Evolutionary conservation across 92 coral and sea anemone genomes (phyloP), one percentile per base, ranked within the genome.

Genomic region (Siderastrea siderea): DNA sequence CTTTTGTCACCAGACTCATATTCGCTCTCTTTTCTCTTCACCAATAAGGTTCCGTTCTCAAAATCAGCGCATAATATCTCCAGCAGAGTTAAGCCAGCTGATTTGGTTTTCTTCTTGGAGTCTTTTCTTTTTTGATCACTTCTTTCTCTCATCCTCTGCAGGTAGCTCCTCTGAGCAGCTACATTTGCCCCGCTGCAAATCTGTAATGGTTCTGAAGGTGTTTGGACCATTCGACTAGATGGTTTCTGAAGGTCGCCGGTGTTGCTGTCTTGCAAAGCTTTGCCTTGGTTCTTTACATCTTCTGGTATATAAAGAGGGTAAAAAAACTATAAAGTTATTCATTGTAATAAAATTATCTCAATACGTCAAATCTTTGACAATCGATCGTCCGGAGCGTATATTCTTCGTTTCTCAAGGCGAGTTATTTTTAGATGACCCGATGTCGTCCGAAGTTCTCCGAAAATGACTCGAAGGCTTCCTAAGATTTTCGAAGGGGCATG

Each of bases 1-100:
- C 2, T n/a, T 49, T 52, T 3, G 62, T 4, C 0, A n/a, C 74
- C 63, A 6, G 81, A 19, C 11, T 45, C 48, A 12, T 7, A 14
- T 61, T 84, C 14, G 6, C 11, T 9, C 87, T 1, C 61, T 17
- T 45, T 53, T 52, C 47, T 60, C 50, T 26, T 61, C 19, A 11
- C 71, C 60, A 58, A 47, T 15, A 84, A 3, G 4, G 67, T 46
- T 3, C 87, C 87, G 7, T 74, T 63, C 16, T 84, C 87, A 74
- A 84, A 49, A 9, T 84, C 81, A 13, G 52, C 71, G 73, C 87
- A 73, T 48, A 84, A 50, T 61, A 84, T 73, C 51, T 84, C 87
- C 64, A 84, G 53, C 19, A 84, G 50, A 47, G 80, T 84, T 51
- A 74, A 65, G 43, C 54, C 60, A 3, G 52, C 14, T 15, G 66